These are phyloP conservation scores for Drosophila takahashii DNA, from an alignment of 1,140 invertebrate species.

Conservation along the genomic window DNA sequence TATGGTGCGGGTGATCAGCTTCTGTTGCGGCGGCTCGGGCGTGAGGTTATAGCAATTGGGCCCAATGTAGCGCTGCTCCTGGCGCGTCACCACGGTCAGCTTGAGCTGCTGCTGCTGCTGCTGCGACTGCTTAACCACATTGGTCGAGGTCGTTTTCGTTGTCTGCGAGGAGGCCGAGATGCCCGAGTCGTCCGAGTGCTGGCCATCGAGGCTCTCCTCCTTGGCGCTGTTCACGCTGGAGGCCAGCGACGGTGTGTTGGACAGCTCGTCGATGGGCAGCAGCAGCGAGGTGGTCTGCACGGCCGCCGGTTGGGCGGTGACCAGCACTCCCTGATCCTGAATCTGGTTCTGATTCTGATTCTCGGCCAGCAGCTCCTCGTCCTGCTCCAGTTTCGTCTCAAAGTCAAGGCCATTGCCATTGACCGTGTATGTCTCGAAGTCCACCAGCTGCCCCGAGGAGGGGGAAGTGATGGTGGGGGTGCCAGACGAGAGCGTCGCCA, in stretches of 20 bases:
- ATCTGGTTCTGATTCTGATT: slow-evolving; percentile 1
- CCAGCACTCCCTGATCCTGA: slow-evolving; percentile 50
- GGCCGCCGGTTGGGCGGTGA: slow-evolving; percentile 62
- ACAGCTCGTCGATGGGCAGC: slow-evolving; percentile 66
- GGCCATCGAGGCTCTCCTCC: slow-evolving; percentile 77
- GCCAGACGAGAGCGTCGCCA: slow-evolving; percentile 84
- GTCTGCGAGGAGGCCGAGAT: slow-evolving; percentile 77
- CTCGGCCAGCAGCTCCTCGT: not conserved
- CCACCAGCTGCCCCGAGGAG: slow-evolving; percentile 8
- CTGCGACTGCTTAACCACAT: slow-evolving; percentile 10
- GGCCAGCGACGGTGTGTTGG: slow-evolving; percentile 69
- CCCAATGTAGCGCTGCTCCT: slow-evolving; percentile 77
- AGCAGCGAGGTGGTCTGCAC: slow-evolving; percentile 42
- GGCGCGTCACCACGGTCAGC: slow-evolving; percentile 49
- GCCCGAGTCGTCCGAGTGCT: slow-evolving; percentile 80
- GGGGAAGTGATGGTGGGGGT: slow-evolving; percentile 58
- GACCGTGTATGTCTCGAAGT: slow-evolving; percentile 76
- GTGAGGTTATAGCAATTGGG: slow-evolving; percentile 84
- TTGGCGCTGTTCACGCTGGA: slow-evolving; percentile 74
- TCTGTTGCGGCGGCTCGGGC: slow-evolving; percentile 85
- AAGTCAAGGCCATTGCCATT: slow-evolving; percentile 30
- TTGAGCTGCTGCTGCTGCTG: slow-evolving; percentile 34
- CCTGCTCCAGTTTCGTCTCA: not conserved
- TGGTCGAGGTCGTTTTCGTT: slow-evolving; percentile 25
- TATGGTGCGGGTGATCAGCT: slow-evolving; percentile 86